Conservation (phyloP, 2,888 invertebrate species). For the Drosophila subsilvestris region DNA sequence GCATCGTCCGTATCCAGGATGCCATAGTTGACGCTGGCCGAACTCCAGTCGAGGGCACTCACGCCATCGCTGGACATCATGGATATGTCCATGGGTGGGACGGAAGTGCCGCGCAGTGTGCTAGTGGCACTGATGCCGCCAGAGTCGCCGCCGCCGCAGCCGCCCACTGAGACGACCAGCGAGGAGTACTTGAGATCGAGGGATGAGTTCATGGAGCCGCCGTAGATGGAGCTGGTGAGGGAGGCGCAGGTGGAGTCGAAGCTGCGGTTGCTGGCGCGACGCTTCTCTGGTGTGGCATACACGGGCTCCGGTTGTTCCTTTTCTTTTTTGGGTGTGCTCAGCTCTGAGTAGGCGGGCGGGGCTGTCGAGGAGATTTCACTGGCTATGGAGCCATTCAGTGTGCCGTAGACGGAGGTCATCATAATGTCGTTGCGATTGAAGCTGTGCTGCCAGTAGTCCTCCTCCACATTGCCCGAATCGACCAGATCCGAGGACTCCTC, state of each 20-base stretch:
- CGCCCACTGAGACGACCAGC: conserved; percentile 31
- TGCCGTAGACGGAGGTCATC: conserved; percentile 84
- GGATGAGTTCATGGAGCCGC: conserved; percentile 80
- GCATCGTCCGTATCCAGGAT: conserved; percentile 63
- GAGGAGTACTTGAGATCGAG: conserved; percentile 76
- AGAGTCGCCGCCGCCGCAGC: conserved; percentile 16
- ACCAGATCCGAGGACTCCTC: conserved; percentile 42
- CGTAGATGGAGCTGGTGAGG: conserved; percentile 81
- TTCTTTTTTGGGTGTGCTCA: conserved; percentile 56
- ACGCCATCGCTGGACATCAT: conserved; percentile 68
- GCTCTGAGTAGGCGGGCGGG: conserved; percentile 37
- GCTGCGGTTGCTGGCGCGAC: conserved; percentile 79
- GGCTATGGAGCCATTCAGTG: conserved; percentile 80
- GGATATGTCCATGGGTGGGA: conserved; percentile 77
- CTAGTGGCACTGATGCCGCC: conserved; percentile 59
- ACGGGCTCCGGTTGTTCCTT: conserved; percentile 69
- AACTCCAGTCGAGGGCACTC: conserved; percentile 71
- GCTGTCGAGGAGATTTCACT: conserved; percentile 55
- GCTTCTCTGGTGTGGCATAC: conserved; percentile 82
- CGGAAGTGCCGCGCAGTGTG: conserved; percentile 64
- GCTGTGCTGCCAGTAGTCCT: conserved; percentile 71
- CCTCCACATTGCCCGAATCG: conserved; percentile 68
- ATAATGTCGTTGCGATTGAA: conserved; percentile 81
- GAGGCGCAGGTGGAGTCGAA: conserved; percentile 82
- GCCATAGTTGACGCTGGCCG: conserved; percentile 54